A percentile compares a stretch with the other conserved stretches of the same genome.
These are phyloP conservation scores for Pelmatolapia mariae DNA, from an alignment of 2,113 vertebrate species.

Conservation along the genomic window DNA sequence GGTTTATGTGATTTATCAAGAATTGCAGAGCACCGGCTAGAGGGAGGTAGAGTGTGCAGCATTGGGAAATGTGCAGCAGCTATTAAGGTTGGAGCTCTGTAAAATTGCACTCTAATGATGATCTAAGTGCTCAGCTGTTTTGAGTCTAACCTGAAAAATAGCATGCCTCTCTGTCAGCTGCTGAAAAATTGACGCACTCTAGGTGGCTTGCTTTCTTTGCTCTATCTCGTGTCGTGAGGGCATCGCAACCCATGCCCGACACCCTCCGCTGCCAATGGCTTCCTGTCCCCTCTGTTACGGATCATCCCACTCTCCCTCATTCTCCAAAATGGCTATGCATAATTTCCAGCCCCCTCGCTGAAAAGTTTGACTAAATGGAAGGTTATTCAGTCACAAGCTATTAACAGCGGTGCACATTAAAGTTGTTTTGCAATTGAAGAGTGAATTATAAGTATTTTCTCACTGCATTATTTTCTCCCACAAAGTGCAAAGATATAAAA, in stretches of 20 bases:
- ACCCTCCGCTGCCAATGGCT: conserved; percentile 1
- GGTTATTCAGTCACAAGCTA: conserved; percentile 54
- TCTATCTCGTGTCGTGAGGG: conserved; percentile 15
- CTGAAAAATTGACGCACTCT: conserved; percentile 61
- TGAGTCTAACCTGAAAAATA: conserved; percentile 32
- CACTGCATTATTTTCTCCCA: conserved; percentile 24
- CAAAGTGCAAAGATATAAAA: conserved; percentile 30
- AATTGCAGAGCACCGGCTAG: neutral
- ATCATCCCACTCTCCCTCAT: neutral
- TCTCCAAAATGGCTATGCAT: conserved; percentile 9
- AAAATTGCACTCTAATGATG: conserved; percentile 59
- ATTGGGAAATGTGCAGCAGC: conserved; percentile 4
- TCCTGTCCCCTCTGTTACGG: conserved; percentile 12
- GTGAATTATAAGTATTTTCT: conserved; percentile 22
- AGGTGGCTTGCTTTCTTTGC: conserved; percentile 26
- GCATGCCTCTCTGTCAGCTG: conserved; percentile 7
- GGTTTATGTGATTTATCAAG: neutral
- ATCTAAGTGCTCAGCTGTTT: conserved; percentile 58
- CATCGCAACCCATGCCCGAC: conserved; percentile 13
- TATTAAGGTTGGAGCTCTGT: conserved; percentile 29
- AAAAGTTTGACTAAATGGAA: conserved; percentile 28
- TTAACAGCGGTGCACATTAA: conserved; percentile 40
- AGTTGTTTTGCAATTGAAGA: conserved; percentile 39
- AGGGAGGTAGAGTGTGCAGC: neutral
- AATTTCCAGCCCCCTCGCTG: conserved; percentile 7